Percentiles rank a stretch among this genome's conserved stretches.
These are phyloP conservation scores for Bergia sp. DNA, from an alignment of 92 coral and sea anemone genomes.

Conservation along the genomic window DNA sequence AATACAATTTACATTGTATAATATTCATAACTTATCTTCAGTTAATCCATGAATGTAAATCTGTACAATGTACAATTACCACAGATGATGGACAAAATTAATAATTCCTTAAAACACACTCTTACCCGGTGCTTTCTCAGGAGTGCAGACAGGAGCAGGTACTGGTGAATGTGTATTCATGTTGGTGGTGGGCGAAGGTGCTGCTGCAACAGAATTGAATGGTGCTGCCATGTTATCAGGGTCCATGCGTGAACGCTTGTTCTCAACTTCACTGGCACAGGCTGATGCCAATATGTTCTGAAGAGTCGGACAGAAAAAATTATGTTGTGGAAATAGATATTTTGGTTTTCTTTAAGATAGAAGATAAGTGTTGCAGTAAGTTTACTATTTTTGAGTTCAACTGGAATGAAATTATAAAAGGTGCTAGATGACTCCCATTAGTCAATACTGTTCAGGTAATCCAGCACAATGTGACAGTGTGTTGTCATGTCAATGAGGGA, in stretches of 20 bases:
- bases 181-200: constrained; percentile 56
- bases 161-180: constrained; percentile 69
- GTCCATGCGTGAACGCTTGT: constrained; percentile 65
- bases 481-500: no score
- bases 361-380: no score
- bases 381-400: no score
- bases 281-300: constrained; percentile 98
- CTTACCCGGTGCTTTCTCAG: constrained; percentile 59
- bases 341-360: no score
- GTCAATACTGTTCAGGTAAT: no score
- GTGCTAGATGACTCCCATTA: no score
- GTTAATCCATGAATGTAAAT: no score
- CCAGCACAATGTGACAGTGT: no score
- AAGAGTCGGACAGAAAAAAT: constrained; percentile 5
- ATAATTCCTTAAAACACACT: not conserved
- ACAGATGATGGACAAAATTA: not conserved
- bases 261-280: constrained; percentile 96
- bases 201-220: constrained; percentile 11
- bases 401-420: no score
- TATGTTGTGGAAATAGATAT: not conserved
- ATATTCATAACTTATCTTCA: no score
- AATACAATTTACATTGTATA: no score
- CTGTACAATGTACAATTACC: no score
- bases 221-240: constrained; percentile 52
- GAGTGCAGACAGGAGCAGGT: constrained; percentile 54